Conservation (phyloP, 2,113 vertebrate genomes). For the Eubucco bourcierii region DNA sequence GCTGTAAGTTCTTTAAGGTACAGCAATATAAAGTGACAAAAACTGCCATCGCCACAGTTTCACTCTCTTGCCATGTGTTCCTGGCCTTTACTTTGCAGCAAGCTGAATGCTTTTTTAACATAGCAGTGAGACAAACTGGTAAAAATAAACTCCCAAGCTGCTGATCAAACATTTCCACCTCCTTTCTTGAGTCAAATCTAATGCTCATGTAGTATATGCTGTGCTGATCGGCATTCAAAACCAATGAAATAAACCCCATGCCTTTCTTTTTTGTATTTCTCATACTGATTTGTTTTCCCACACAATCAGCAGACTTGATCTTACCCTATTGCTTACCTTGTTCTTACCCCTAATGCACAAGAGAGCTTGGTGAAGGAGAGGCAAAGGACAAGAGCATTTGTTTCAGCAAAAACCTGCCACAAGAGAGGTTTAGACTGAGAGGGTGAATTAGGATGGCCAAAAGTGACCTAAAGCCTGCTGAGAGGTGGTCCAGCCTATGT, state of each 20-base stretch:
- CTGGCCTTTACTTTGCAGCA: neutral
- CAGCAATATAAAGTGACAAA: neutral
- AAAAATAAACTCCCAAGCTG: slow-evolving; percentile 25
- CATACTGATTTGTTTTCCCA: neutral
- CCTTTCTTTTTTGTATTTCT: neutral
- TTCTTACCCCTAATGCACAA: too few species aligned
- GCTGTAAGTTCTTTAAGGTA: neutral
- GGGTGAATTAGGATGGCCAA: neutral
- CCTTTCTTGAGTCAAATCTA: neutral
- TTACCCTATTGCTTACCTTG: neutral
- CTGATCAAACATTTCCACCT: slow-evolving; percentile 12
- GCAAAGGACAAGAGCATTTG: neutral
- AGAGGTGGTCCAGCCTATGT: neutral
- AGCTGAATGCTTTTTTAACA: neutral
- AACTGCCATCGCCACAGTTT: neutral
- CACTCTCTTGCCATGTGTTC: neutral
- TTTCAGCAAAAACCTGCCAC: neutral
- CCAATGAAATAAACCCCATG: neutral
- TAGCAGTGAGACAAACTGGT: neutral
- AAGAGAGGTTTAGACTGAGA: neutral
- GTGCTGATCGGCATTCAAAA: neutral
- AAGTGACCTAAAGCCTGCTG: neutral
- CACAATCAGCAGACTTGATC: neutral
- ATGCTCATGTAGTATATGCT: neutral
- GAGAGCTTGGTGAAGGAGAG: neutral